Conservation (phyloP, 2,113 vertebrate species). For the Myotis lucifugus region DNA sequence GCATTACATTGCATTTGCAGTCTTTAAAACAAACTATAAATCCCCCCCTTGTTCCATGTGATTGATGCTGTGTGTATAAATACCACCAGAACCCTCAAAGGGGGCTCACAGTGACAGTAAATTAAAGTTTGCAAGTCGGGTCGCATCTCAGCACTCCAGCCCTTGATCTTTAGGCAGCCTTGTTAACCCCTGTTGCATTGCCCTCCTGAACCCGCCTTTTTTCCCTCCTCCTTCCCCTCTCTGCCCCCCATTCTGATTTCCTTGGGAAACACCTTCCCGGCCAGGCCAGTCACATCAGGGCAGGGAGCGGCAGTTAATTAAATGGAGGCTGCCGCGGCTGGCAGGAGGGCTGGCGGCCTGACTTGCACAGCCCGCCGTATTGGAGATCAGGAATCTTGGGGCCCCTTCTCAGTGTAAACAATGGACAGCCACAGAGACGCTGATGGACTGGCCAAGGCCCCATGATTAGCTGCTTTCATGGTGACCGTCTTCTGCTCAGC, state of each 20-base stretch:
- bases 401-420: slow-evolving; percentile 63
- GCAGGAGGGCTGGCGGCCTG: slow-evolving; percentile 61
- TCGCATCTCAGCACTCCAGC: slow-evolving; percentile 88
- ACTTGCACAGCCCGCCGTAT: slow-evolving; percentile 52
- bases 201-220: slow-evolving; percentile 86
- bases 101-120: slow-evolving; percentile 91
- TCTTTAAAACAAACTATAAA: slow-evolving; percentile 95
- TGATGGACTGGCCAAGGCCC: slow-evolving; percentile 42
- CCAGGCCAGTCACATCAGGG: slow-evolving; percentile 68
- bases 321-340: slow-evolving; percentile 67
- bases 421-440: slow-evolving; percentile 42
- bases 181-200: slow-evolving; percentile 87
- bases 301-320: slow-evolving; percentile 83
- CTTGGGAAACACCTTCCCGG: slow-evolving; percentile 85
- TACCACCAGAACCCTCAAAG: slow-evolving; percentile 93
- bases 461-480: not conserved
- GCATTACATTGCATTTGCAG: slow-evolving; percentile 93
- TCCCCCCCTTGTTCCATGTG: slow-evolving; percentile 91
- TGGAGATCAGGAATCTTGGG: slow-evolving; percentile 60
- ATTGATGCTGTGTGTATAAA: slow-evolving; percentile 93
- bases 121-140: slow-evolving; percentile 91
- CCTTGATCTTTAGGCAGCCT: slow-evolving; percentile 89
- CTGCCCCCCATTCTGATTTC: slow-evolving; percentile 81
- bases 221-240: slow-evolving; percentile 41
- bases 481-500: not conserved